Evolutionary conservation across 1,140 invertebrate species (phyloP), one percentile per base, ranked within the genome.

Genomic region (Archegozetes longisetosus): DNA sequence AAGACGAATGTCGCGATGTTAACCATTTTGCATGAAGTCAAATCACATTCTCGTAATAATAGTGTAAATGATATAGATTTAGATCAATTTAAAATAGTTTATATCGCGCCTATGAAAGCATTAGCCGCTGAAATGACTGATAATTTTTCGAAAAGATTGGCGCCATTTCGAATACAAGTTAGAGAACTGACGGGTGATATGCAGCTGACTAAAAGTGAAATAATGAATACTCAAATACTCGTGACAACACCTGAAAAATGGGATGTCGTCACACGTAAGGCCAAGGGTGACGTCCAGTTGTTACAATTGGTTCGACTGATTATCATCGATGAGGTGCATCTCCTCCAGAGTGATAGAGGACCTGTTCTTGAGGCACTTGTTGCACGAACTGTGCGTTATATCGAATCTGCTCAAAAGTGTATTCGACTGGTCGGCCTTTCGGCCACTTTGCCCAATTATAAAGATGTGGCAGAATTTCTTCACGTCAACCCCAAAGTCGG

Each of bases 241-340:
- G 88, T 99, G 2, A 94, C 93, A 1, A 99, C 96, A 0, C 96
- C 96, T 0, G 96, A 99, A 75, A 99, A 99, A 70, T 98, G 95
- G 94, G 96, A 99, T 74, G 92, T 99, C 17, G 89, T 99, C 1
- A 98, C 95, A 0, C 76, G 96, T 59, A 99, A 99, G 76, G 83
- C 85, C 62, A 80, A 82, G 65, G 88, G 91, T 28, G 93, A 98
- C 73, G 85, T 90, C 53, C 86, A 87, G 48, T 71, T 98, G 20
- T 84, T 88, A 2, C 85, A 86, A 68, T 78, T 97, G 46, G 91
- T 99, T 0, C 86, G 88, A 68, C 74, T 99, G 12, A 74, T 99
- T 0, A 98, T 99, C 63, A 93, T 99, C 66, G 96, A 99, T 74
- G 96, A 99, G 76, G 92, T 99, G 1, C 96, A 99, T 74, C 76